phyloP scores from a whole-genome alignment of 2,113 vertebrate species.

The Hippoglossus stenolepis region DNA sequence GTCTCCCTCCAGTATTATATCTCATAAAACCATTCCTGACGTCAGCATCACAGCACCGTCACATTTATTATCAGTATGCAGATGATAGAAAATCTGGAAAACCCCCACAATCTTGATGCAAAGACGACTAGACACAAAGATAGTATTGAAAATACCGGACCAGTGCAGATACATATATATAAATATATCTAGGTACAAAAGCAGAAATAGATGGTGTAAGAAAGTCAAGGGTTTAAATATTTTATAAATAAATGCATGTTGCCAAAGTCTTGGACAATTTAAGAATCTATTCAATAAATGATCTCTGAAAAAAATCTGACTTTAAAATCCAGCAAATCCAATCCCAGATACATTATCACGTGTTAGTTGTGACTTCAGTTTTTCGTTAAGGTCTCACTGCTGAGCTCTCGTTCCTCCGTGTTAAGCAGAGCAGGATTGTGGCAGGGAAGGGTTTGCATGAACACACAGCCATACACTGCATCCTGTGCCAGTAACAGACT shows the following conservation, averaged over 20 bases:
- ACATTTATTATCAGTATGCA: not conserved
- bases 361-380: constrained; percentile 12
- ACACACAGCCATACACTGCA: constrained; percentile 75
- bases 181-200: not conserved
- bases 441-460: constrained; percentile 55
- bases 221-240: not conserved
- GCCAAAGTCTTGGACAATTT: not conserved
- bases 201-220: not conserved
- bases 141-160: not conserved
- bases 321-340: not conserved
- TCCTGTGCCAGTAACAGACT: constrained; percentile 75
- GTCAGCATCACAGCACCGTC: constrained; percentile 3
- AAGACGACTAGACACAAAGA: not conserved
- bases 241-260: not conserved
- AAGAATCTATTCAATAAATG: not conserved
- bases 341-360: not conserved
- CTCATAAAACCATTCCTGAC: constrained; percentile 20
- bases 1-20: constrained; percentile 21
- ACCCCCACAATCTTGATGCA: constrained; percentile 9
- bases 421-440: constrained; percentile 55
- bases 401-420: constrained; percentile 22
- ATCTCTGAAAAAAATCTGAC: not conserved
- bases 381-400: constrained; percentile 7
- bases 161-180: not conserved
- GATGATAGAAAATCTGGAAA: no score